Evolutionary conservation across 2,113 vertebrate genomes (phyloP), one percentile per base, ranked within the genome.

Genomic region (Rallus limicola): DNA sequence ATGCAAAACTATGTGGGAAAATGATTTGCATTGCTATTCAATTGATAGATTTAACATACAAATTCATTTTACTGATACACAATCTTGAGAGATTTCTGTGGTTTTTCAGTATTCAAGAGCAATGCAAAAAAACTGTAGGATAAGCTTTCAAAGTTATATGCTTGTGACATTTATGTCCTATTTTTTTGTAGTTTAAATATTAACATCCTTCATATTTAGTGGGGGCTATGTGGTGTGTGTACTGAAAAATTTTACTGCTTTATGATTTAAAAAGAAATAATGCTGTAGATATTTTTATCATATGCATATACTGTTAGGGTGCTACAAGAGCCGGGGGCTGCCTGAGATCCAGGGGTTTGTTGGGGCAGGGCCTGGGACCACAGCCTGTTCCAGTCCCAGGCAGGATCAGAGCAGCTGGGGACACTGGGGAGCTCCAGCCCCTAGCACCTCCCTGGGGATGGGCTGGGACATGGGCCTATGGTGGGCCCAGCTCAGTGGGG

Each of bases 361-460:
- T 6, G 4, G 15, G 14, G 12, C 29, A 53, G 36, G 8, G 9
- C 28, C 20, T 40, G 56, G 26, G 4, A 5, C n/a, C 24, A 20
- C 36, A 16, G 8, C 34, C 26, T 4, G 0, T 77, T 31, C 18
- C 44, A 46, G 4, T 26, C 58, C 20, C 13, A 42, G 13, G 8
- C n/a, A 36, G 71, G 14, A n/a, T 3, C 33, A 20, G 58, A 13
- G 16, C 29, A 33, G 29, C 23, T 0, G 0, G 18, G 29, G 21
- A 9, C 38, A 55, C 10, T 2, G 2, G 19, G 33, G 38, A 64
- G 7, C 17, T 16, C 29, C 62, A 31, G 34, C 23, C 12, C 5
- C 0, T 0, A 20, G 28, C 53, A 56, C 19, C 23, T 84, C 34
- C 19, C 11, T 4, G 50, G 34, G 28, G n/a, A 26, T 67, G 23